phyloP scores from a whole-genome alignment of 2,888 invertebrate species.

The Cistogaster globosa region DNA sequence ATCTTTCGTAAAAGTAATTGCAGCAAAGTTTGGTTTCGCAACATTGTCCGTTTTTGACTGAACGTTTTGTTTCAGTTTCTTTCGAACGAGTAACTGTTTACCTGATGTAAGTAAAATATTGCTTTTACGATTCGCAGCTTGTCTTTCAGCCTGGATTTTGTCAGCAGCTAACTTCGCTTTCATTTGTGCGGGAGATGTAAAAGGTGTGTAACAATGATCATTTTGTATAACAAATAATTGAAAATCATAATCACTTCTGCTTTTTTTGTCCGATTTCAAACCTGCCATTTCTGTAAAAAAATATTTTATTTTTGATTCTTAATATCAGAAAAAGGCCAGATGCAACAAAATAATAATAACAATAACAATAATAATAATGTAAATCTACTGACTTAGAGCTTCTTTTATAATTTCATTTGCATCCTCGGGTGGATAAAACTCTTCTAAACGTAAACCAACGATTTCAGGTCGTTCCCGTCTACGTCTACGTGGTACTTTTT shows the following conservation, averaged over 20 bases:
- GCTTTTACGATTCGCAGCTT: slow-evolving; percentile 75
- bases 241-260: slow-evolving; percentile 81
- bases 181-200: slow-evolving; percentile 86
- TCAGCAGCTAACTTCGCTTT: slow-evolving; percentile 76
- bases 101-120: slow-evolving; percentile 68
- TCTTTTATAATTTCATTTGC: slow-evolving; percentile 83
- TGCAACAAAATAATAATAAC: background rate
- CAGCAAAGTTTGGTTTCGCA: slow-evolving; percentile 19
- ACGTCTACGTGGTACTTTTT: slow-evolving; percentile 47
- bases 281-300: slow-evolving; percentile 80
- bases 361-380: background rate
- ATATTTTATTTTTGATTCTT: background rate
- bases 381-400: slow-evolving; percentile 80
- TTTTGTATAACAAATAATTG: slow-evolving; percentile 85
- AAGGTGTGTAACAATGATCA: slow-evolving; percentile 92
- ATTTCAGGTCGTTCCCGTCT: slow-evolving; percentile 83
- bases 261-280: slow-evolving; percentile 77
- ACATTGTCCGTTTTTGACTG: slow-evolving; percentile 34
- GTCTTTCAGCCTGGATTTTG: slow-evolving; percentile 75
- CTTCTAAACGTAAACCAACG: slow-evolving; percentile 87
- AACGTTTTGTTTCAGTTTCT: slow-evolving; percentile 34
- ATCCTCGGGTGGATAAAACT: slow-evolving; percentile 85
- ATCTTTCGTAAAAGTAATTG: slow-evolving; percentile 23
- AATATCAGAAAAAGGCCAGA: background rate
- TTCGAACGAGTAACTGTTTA: slow-evolving; percentile 51